Evolutionary conservation across 2,797 vertebrate species (phyloP).

Genomic region (Tympanoctomys barrerae): DNA sequence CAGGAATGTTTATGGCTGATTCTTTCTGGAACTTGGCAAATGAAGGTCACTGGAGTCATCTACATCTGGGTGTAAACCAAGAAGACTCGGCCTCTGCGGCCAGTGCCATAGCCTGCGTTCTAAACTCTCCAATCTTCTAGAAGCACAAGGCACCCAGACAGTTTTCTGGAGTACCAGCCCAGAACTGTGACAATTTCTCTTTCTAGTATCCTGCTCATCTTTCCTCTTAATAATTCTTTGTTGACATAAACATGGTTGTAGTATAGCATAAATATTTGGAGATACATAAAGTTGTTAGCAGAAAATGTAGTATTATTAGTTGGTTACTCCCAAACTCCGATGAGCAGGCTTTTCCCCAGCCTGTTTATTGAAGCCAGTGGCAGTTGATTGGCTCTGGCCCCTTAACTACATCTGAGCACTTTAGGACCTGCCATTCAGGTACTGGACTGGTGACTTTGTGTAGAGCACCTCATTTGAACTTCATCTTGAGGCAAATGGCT

Average conservation of each 20-base stretch:
- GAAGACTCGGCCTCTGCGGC: background rate
- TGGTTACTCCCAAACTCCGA: background rate
- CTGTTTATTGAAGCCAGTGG: background rate
- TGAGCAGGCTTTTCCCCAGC: background rate
- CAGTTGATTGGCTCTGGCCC: background rate
- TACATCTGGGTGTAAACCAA: background rate
- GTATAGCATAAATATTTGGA: background rate
- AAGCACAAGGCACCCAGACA: background rate
- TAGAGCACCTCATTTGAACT: background rate
- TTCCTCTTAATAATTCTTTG: conserved; percentile 14
- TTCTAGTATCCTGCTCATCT: background rate
- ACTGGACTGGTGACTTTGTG: background rate
- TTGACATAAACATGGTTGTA: background rate
- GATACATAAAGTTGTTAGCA: conserved; percentile 2
- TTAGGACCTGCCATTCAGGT: background rate
- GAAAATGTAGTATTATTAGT: background rate
- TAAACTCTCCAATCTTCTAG: background rate
- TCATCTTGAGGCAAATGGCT: conserved; percentile 17
- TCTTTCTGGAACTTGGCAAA: background rate
- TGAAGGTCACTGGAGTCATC: background rate
- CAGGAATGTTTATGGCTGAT: background rate
- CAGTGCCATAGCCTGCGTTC: background rate
- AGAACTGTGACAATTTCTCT: conserved; percentile 2
- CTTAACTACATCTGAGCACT: background rate
- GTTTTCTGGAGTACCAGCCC: background rate